Conservation (phyloP, 2,888 invertebrate genomes). For the Trachelus tabidus region DNA sequence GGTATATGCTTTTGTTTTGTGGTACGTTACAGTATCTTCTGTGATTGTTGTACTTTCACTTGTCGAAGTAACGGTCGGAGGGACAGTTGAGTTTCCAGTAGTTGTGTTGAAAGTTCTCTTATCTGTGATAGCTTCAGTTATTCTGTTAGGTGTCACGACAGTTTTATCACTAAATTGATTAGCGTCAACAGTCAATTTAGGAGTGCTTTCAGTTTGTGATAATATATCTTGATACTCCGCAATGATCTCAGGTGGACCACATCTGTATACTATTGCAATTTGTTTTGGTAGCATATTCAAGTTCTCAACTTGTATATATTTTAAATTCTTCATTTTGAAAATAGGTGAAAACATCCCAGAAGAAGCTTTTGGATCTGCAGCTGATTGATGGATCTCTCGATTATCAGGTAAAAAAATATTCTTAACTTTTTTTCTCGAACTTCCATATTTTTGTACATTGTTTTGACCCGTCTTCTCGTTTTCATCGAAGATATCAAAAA, state of each 20-base stretch:
- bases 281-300: constrained; percentile 20
- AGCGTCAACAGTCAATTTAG: background rate
- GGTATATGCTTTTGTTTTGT: background rate
- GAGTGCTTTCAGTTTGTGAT: background rate
- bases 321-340: constrained; percentile 21
- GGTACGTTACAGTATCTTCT: background rate
- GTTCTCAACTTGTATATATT: background rate
- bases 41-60: background rate
- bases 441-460: background rate
- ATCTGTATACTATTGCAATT: constrained; percentile 30
- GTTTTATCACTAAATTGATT: background rate
- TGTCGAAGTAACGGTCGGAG: background rate
- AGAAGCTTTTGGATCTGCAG: background rate
- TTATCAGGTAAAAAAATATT: background rate
- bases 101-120: background rate
- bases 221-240: constrained; percentile 10
- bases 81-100: background rate
- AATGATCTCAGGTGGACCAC: constrained; percentile 25
- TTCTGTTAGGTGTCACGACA: background rate
- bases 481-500: background rate
- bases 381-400: background rate
- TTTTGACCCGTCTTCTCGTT: background rate
- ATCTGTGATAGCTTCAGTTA: background rate
- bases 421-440: background rate
- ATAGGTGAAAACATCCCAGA: background rate